phyloP scores from a whole-genome alignment of 2,113 vertebrate genomes.

The Acanthisitta chloris region DNA sequence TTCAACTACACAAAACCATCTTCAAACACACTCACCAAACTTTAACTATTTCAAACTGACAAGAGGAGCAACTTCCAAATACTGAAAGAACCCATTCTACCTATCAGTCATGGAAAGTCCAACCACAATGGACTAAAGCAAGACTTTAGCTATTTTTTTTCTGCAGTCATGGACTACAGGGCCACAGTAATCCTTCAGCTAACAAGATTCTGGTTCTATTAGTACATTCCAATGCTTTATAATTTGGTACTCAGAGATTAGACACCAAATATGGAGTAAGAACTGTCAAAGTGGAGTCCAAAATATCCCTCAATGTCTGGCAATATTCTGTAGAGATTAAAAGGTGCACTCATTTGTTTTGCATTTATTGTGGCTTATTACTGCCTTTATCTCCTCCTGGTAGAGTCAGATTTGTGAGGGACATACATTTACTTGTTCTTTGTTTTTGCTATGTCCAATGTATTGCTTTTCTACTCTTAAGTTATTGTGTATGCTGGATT shows the following conservation, averaged over 20 bases:
- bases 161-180: background rate
- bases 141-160: background rate
- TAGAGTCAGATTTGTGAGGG: background rate
- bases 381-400: background rate
- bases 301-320: background rate
- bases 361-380: background rate
- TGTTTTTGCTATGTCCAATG: background rate
- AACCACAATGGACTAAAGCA: background rate
- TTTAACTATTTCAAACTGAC: background rate
- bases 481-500: background rate
- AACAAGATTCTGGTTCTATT: background rate
- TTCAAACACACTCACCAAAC: background rate
- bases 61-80: background rate
- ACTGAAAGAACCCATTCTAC: background rate
- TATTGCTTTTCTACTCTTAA: background rate
- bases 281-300: background rate
- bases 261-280: background rate
- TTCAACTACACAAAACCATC: background rate
- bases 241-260: background rate
- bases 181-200: background rate
- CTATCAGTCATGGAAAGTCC: background rate
- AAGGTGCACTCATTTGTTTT: background rate
- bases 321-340: background rate
- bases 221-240: background rate
- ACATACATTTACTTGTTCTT: background rate